These are phyloP conservation scores for Lagodon rhomboides DNA, from an alignment of 2,797 vertebrate species.

Conservation along the genomic window DNA sequence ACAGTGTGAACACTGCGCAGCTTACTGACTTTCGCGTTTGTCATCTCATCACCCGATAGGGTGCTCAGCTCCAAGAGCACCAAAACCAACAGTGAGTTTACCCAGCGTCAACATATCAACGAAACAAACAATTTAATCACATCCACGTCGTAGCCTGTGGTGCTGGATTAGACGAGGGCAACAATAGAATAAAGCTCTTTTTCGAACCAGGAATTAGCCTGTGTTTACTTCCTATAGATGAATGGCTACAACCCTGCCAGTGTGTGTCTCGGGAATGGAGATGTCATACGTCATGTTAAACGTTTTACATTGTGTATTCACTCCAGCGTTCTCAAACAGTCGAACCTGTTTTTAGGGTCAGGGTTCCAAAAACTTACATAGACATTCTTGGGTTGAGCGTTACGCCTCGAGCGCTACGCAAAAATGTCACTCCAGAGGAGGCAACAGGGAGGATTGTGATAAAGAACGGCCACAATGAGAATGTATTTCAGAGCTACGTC, in stretches of 20 bases:
- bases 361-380: constrained; percentile 1
- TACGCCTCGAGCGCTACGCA: not conserved
- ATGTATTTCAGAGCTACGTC: not conserved
- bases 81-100: constrained; percentile 14
- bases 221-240: constrained; percentile 4
- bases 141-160: not conserved
- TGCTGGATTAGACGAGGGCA: not conserved
- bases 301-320: constrained; percentile 14
- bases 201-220: not conserved
- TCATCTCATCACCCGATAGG: constrained; percentile 1
- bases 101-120: not conserved
- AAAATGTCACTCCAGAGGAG: not conserved
- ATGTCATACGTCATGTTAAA: constrained; percentile 9
- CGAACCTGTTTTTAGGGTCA: constrained; percentile 51
- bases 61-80: not conserved
- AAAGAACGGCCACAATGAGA: not conserved
- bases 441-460: not conserved
- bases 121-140: not conserved
- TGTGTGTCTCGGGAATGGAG: constrained; percentile 14
- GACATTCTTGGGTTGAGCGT: not conserved
- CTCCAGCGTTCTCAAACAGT: constrained; percentile 34
- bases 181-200: not conserved
- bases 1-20: not conserved
- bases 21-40: constrained; percentile 24
- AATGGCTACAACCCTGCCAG: not conserved